These are phyloP conservation scores for Nothura maculosa DNA, from an alignment of 2,797 vertebrate genomes.

Conservation along the genomic window DNA sequence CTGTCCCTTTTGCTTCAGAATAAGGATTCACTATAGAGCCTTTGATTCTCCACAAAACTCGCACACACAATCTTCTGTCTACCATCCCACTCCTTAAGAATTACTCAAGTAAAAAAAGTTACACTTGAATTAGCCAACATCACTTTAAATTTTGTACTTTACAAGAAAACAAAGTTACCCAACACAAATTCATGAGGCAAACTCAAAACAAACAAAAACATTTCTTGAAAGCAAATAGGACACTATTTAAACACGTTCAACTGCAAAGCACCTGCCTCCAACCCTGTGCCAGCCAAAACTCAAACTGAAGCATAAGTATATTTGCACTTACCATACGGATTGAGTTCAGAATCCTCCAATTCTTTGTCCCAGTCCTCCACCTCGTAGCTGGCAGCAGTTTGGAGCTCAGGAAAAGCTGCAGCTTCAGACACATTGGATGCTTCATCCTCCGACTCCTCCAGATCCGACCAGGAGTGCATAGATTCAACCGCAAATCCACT, in stretches of 20 bases:
- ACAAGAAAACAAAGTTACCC: not conserved
- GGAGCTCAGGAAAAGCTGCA: not conserved
- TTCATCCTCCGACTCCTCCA: slow-evolving; percentile 18
- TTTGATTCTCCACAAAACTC: not conserved
- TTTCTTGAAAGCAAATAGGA: not conserved
- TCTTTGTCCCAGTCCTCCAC: slow-evolving; percentile 83
- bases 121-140: not conserved
- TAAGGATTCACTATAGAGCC: not conserved
- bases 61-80: not conserved
- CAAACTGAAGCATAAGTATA: not conserved
- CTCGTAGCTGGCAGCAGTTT: not conserved
- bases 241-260: not conserved
- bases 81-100: not conserved
- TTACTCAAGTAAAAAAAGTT: not conserved
- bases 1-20: not conserved
- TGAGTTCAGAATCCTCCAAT: slow-evolving; percentile 54
- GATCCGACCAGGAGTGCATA: not conserved
- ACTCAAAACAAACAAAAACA: not conserved
- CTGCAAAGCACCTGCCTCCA: not conserved
- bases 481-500: not conserved
- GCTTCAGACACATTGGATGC: not conserved
- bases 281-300: not conserved
- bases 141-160: not conserved
- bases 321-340: slow-evolving; percentile 77
- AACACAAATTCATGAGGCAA: not conserved